These are phyloP conservation scores for Gymnopithys bicolor DNA, from an alignment of 2,797 vertebrate genomes.

Conservation along the genomic window DNA sequence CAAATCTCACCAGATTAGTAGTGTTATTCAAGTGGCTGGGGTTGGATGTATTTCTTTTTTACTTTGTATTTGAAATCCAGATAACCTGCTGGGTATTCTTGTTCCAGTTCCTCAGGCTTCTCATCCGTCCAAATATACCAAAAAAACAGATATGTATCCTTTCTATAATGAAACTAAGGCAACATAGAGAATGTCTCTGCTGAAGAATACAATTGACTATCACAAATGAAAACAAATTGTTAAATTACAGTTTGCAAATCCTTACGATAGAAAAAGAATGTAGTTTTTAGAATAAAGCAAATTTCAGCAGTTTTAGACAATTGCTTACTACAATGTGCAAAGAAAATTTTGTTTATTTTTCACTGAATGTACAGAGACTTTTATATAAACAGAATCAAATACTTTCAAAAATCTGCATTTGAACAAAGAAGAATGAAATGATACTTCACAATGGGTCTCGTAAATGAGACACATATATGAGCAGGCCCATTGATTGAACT, in stretches of 20 bases:
- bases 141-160: not conserved
- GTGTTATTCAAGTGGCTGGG: not conserved
- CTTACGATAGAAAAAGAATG: not conserved
- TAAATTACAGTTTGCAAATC: not conserved
- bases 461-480: not conserved
- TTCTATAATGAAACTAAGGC: not conserved
- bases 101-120: not conserved
- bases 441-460: not conserved
- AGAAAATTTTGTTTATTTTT: not conserved
- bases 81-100: not conserved
- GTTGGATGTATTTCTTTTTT: not conserved
- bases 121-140: not conserved
- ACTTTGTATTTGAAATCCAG: not conserved
- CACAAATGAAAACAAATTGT: slow-evolving; percentile 11
- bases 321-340: not conserved
- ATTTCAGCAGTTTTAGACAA: not conserved
- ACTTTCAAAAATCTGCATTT: not conserved
- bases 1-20: not conserved
- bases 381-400: not conserved
- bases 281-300: not conserved
- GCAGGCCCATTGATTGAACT: not conserved
- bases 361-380: not conserved
- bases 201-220: not conserved
- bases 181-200: not conserved
- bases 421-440: not conserved